These are phyloP conservation scores for Malthinus flaveolus DNA, from an alignment of 2,888 invertebrate species.

Conservation along the genomic window DNA sequence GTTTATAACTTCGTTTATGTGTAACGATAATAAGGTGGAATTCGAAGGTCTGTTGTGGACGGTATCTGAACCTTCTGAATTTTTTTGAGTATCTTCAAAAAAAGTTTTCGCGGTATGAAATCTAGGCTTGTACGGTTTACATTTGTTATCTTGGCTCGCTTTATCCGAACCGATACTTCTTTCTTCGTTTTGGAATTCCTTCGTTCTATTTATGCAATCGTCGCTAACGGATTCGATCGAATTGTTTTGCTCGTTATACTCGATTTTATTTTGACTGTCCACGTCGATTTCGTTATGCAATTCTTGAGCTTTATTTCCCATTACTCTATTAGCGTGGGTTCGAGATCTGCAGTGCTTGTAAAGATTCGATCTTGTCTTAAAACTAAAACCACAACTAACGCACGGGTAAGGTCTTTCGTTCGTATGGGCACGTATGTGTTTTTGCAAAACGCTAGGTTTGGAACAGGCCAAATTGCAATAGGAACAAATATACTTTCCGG, in stretches of 20 bases:
- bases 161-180: background rate
- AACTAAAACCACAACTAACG: conserved; percentile 85
- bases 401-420: conserved; percentile 93
- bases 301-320: conserved; percentile 50
- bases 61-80: conserved; percentile 27
- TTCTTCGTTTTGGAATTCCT: conserved; percentile 1
- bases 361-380: conserved; percentile 91
- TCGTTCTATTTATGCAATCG: conserved; percentile 1
- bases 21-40: conserved; percentile 75
- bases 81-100: conserved; percentile 40
- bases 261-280: conserved; percentile 31
- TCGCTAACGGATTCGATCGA: conserved; percentile 14
- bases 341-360: conserved; percentile 79
- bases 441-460: conserved; percentile 90
- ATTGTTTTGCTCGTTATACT: conserved; percentile 10
- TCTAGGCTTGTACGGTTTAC: conserved; percentile 58
- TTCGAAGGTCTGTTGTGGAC: conserved; percentile 51
- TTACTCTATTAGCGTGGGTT: conserved; percentile 53
- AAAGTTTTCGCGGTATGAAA: conserved; percentile 52
- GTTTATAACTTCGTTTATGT: conserved; percentile 85
- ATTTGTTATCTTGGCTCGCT: conserved; percentile 35
- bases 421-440: conserved; percentile 92
- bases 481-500: conserved; percentile 80
- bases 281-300: conserved; percentile 31
- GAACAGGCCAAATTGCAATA: conserved; percentile 89